Conservation (phyloP, 1,140 invertebrate genomes). For the Sogatella furcifera region DNA sequence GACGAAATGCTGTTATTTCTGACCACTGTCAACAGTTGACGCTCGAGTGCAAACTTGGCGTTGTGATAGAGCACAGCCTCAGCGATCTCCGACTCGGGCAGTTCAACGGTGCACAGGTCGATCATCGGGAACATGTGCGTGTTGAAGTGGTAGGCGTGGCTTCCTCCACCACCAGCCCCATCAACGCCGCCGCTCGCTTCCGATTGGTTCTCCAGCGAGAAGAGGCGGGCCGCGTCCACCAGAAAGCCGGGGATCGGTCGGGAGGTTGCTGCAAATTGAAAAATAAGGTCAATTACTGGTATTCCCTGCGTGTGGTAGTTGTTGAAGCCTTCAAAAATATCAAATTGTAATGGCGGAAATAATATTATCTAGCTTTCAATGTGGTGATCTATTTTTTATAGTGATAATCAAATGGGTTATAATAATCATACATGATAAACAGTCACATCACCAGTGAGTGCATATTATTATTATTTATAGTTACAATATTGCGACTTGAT, state of each 20-base stretch:
- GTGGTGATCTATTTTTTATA: too few relatives aligned
- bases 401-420: too few relatives aligned
- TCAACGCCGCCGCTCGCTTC: not conserved
- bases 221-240: not conserved
- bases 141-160: conserved; percentile 7
- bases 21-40: not conserved
- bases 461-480: too few relatives aligned
- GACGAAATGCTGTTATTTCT: not conserved
- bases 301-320: too few relatives aligned
- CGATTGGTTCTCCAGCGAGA: not conserved
- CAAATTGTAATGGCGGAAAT: too few relatives aligned
- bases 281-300: too few relatives aligned
- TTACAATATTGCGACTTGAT: too few relatives aligned
- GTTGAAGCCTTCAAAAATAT: not conserved
- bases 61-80: conserved; percentile 13
- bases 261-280: conserved; percentile 13
- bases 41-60: conserved; percentile 11
- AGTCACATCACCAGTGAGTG: too few relatives aligned
- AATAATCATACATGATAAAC: too few relatives aligned
- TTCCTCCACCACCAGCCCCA: too few relatives aligned
- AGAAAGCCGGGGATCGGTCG: conserved; percentile 17
- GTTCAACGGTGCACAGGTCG: conserved; percentile 22
- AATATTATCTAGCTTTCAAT: too few relatives aligned
- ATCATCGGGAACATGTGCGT: conserved; percentile 20
- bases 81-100: conserved; percentile 15